Base-by-base conservation (phyloP, 1,140 invertebrate genomes). In the Theocolax elegans region DNA sequence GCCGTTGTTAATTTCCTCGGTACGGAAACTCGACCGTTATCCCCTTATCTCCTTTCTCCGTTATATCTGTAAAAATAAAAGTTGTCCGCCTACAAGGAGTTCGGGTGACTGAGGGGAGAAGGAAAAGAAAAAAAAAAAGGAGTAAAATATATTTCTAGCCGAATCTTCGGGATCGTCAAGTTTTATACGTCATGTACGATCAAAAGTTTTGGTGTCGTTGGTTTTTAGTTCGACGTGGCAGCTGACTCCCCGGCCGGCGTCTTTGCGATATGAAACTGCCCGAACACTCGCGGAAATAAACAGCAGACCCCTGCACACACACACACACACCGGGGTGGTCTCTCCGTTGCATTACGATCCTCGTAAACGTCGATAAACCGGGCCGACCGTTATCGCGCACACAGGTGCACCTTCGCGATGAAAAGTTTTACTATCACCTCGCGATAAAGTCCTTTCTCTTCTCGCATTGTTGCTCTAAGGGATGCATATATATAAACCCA, bases 361-460 rank as follows among this genome's bases (percentile, higher is more conserved):
- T 40, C 56, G 31, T 59, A 59, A 59, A 59, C 56, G 56, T 59
- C 56, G 21, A 42, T 40, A 25, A 59, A 40, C 23, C 19, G 27
- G 56, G 10, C 1, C 31, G 10, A 6, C 12, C 13, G 19, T 21
- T 15, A 59, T 59, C 31, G 9, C 31, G 38, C 21, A 7, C 9
- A 25, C 56, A 59, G 56, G 56, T 42, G 56, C 38, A 1, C 13
- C 4, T 2, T 12, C 29, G 2, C 29, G 53, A 38, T 38, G 27
- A 35, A 56, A 56, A 56, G 53, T 56, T 56, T 56, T 56, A 56
- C 29, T 56, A 56, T 56, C 53, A 29, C 15, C 23, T n/a, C 25
- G 49, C 25, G 49, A 53, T 53, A 29, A 53, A 53, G 49, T 15
- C 27, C 17, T 17, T 27, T 15, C n/a, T 35, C 15, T n/a, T 12